Percentiles rank a stretch among this genome's conserved stretches.
Evolutionary conservation across 2,888 invertebrate species (phyloP).

Genomic region (Lycocerus yunnanus): DNA sequence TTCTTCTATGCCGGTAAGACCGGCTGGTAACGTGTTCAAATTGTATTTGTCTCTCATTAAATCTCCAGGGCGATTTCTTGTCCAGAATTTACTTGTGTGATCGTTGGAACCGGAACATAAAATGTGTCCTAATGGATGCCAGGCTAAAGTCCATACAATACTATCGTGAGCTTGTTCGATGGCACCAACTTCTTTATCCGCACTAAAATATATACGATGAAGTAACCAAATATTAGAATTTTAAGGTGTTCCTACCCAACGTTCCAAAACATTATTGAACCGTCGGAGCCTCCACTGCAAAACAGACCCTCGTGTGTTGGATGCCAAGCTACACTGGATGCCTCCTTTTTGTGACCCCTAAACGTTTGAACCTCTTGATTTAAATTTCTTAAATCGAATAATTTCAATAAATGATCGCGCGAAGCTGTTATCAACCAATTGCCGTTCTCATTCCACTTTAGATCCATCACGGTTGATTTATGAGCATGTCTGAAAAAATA

Average conservation of each 20-base stretch:
- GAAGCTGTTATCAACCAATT: slow-evolving; percentile 99
- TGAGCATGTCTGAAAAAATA: slow-evolving; percentile 81
- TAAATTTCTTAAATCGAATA: slow-evolving; percentile 96
- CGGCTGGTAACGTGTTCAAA: slow-evolving; percentile 87
- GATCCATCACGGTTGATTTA: slow-evolving; percentile 99
- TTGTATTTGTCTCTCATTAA: slow-evolving; percentile 98
- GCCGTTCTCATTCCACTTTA: slow-evolving; percentile 99
- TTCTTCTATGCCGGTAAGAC: slow-evolving; percentile 73
- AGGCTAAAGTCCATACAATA: slow-evolving; percentile 98
- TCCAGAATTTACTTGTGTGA: slow-evolving; percentile 99
- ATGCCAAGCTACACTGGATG: slow-evolving; percentile 97
- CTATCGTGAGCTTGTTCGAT: slow-evolving; percentile 99
- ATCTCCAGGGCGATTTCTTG: slow-evolving; percentile 97
- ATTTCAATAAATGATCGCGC: slow-evolving; percentile 93
- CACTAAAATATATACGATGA: slow-evolving; percentile 60
- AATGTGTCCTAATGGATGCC: slow-evolving; percentile 99
- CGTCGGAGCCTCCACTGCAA: slow-evolving; percentile 98
- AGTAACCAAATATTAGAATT: slow-evolving; percentile 7
- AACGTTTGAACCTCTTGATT: slow-evolving; percentile 96
- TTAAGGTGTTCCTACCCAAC: slow-evolving; percentile 73
- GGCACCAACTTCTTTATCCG: slow-evolving; percentile 96
- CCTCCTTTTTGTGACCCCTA: slow-evolving; percentile 99
- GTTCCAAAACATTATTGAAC: slow-evolving; percentile 98
- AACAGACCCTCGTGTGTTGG: slow-evolving; percentile 97
- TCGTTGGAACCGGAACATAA: slow-evolving; percentile 99